These are phyloP conservation scores for Aporophyla nigra DNA, from an alignment of 2,888 invertebrate species.

Conservation along the genomic window DNA sequence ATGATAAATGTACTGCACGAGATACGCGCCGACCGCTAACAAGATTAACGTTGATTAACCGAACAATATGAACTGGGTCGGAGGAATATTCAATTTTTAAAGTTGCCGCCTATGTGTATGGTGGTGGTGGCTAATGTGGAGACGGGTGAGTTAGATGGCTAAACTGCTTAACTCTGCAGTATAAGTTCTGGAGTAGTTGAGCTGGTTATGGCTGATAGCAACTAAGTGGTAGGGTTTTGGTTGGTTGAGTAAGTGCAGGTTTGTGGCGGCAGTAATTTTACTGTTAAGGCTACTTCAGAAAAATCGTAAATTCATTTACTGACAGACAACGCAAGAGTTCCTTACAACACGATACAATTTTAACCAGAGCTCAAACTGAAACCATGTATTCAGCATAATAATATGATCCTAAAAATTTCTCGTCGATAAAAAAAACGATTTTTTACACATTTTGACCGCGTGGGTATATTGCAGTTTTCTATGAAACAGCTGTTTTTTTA, in stretches of 20 bases:
- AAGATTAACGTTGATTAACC: slow-evolving; percentile 80
- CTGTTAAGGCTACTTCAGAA: background rate
- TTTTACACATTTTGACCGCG: too few species aligned
- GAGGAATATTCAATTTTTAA: slow-evolving; percentile 78
- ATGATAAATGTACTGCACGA: slow-evolving; percentile 71
- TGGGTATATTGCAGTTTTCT: too few species aligned
- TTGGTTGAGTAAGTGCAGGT: background rate
- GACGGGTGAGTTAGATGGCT: slow-evolving; percentile 46
- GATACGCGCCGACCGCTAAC: slow-evolving; percentile 71
- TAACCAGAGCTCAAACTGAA: too few species aligned
- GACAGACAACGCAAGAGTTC: background rate
- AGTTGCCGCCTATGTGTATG: slow-evolving; percentile 60
- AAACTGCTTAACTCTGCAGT: background rate
- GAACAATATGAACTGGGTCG: slow-evolving; percentile 81
- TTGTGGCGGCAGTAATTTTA: background rate
- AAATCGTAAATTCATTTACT: background rate
- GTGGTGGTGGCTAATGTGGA: slow-evolving; percentile 53
- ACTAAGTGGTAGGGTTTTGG: background rate
- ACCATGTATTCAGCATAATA: too few species aligned
- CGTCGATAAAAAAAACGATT: too few species aligned
- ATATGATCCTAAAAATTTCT: too few species aligned
- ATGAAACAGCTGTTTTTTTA: too few species aligned
- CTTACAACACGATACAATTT: too few species aligned
- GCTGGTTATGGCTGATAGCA: background rate
- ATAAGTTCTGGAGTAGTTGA: slow-evolving; percentile 6